Evolutionary conservation across 2,797 vertebrate species (phyloP), one percentile per base, ranked within the genome.

Genomic region (Leuciscus waleckii): DNA sequence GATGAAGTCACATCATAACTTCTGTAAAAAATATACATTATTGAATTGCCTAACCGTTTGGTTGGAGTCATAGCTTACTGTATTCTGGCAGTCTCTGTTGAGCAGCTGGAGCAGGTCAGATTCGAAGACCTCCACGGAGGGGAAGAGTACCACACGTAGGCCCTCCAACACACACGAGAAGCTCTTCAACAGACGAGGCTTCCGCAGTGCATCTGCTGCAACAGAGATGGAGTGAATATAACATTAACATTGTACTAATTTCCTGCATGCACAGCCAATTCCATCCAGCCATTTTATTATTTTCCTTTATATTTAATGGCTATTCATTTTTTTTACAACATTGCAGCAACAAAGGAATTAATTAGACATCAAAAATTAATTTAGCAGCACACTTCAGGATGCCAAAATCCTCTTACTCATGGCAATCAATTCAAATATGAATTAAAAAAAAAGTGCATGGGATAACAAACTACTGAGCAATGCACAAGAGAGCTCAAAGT

Each of bases 61-160:
- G 37, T 37, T 65, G 39, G 41, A 79, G 56, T 54, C 19, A 26
- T 41, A 13, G 23, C 93, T 92, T 94, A 99, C 98, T 94, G 96
- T 96, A 83, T 93, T 95, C 21, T 95, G 92, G 89, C 93, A 94
- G 90, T 99, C 98, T 0, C 87, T 91, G 90, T 93, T 93, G 67
- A 99, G 93, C 6, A 95, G 94, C 56, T 94, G 93, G 92, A 98
- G 93, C 78, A 99, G 94, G 26, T 97, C 96, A 67, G 95, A 95
- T 93, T 99, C 98, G 6, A 99, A 99, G 61, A 91, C 95, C 93
- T 98, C 96, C 65, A 99, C 74, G 8, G 97, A 97, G 0, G 98
- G 98, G 84, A 95, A 95, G 14, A 99, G 92, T 39, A 85, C 91
- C 90, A 99, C 82, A 43, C 93, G 95, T 83, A 99, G 90, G 76